A percentile compares a stretch with the other conserved stretches of the same genome.
Conservation (phyloP, 2,797 vertebrate genomes). For the Prionace glauca region DNA sequence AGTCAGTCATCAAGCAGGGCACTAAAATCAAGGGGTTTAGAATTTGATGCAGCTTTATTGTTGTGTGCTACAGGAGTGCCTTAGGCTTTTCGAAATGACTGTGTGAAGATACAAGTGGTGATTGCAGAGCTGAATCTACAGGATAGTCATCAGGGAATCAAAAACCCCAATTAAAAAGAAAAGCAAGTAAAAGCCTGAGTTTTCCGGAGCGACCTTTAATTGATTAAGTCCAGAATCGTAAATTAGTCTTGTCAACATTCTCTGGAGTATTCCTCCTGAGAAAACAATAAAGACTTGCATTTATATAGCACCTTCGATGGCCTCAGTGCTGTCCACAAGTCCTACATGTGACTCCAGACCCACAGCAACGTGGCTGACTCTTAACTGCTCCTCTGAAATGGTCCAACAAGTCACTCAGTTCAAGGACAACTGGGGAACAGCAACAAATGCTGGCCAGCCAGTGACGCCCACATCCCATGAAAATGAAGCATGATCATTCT, state of each 20-base stretch:
- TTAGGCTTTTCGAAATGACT: neutral
- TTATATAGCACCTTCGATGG: neutral
- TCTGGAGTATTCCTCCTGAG: neutral
- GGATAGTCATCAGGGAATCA: neutral
- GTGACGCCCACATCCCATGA: too few relatives aligned
- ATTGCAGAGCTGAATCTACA: neutral
- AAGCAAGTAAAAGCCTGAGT: constrained; percentile 2
- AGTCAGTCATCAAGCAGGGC: neutral
- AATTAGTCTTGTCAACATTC: neutral
- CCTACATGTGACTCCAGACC: too few relatives aligned
- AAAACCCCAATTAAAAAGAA: constrained; percentile 6
- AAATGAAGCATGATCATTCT: neutral
- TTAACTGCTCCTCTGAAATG: too few relatives aligned
- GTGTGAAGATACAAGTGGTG: neutral
- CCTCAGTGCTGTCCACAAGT: neutral
- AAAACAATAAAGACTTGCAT: neutral
- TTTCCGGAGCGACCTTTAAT: neutral
- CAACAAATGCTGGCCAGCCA: too few relatives aligned
- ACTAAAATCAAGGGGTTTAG: neutral
- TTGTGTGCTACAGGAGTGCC: neutral
- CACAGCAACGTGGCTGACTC: too few relatives aligned
- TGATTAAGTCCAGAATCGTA: neutral
- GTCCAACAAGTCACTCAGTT: too few relatives aligned
- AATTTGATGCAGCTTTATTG: neutral
- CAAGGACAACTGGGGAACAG: too few relatives aligned